These are phyloP conservation scores for Philereme vetulata DNA, from an alignment of 2,888 invertebrate genomes.

Conservation along the genomic window DNA sequence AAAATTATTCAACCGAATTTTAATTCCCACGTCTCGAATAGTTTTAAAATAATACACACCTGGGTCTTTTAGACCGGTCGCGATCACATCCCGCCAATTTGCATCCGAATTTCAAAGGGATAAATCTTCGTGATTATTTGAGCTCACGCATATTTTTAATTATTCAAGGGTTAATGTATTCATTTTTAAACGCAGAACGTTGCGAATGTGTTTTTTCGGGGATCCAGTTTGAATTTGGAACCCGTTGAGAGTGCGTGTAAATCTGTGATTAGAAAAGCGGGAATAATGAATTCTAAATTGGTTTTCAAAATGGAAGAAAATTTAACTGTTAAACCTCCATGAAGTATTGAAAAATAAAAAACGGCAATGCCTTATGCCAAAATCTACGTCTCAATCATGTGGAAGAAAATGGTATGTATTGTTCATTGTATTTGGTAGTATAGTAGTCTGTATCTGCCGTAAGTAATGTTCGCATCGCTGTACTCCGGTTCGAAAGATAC, in stretches of 20 bases:
- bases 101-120: conserved; percentile 72
- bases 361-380: no score
- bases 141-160: conserved; percentile 82
- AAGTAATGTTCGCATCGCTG: no score
- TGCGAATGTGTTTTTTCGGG: conserved; percentile 58
- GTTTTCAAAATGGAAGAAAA: conserved; percentile 7
- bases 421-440: no score
- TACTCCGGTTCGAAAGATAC: no score
- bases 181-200: conserved; percentile 55
- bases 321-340: neutral
- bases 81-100: conserved; percentile 70
- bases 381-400: no score
- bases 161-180: conserved; percentile 83
- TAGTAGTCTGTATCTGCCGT: no score
- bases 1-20: conserved; percentile 31
- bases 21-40: conserved; percentile 47
- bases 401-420: no score
- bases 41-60: conserved; percentile 72
- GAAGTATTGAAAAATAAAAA: no score
- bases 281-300: neutral
- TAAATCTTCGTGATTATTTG: conserved; percentile 80
- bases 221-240: conserved; percentile 67
- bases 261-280: conserved; percentile 18
- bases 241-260: conserved; percentile 61
- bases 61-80: conserved; percentile 69